Percentiles rank a stretch among this genome's conserved stretches.
Evolutionary conservation across 1,140 invertebrate genomes (phyloP).

Genomic region (Hyposmocoma kahamanoa): DNA sequence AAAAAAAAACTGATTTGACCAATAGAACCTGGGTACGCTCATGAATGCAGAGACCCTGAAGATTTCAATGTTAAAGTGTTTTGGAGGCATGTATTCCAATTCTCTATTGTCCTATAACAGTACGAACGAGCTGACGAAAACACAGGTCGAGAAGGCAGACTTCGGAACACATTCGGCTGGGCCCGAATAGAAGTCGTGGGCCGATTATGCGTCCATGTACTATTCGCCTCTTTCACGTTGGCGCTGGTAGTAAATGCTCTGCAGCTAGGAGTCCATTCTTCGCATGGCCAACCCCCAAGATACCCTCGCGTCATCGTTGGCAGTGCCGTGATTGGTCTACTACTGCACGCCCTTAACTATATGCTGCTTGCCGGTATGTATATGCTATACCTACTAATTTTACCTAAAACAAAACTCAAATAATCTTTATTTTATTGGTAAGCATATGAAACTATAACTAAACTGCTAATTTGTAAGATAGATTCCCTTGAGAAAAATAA

Average conservation of each 20-base stretch:
- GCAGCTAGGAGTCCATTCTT: conserved; percentile 85
- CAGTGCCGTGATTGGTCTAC: conserved; percentile 51
- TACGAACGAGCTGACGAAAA: conserved; percentile 59
- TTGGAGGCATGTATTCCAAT: no score
- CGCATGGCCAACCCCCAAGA: conserved; percentile 74
- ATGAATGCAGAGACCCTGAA: no score
- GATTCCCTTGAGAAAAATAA: no score
- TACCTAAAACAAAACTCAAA: no score
- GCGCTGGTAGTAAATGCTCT: conserved; percentile 87
- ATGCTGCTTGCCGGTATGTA: conserved; percentile 48
- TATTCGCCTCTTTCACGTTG: conserved; percentile 88
- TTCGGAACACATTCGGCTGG: conserved; percentile 94
- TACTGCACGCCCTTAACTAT: conserved; percentile 57
- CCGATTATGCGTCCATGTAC: conserved; percentile 87
- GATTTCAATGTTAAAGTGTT: no score
- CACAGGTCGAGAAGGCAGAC: conserved; percentile 74
- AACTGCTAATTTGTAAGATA: no score
- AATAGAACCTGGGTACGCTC: no score
- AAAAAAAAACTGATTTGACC: no score
- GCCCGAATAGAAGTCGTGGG: conserved; percentile 89
- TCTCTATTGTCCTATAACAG: no score
- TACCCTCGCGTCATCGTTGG: conserved; percentile 79
- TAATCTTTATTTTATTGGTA: no score
- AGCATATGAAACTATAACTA: no score
- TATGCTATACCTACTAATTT: no score